Percentiles rank a stretch among this genome's conserved stretches.
Conservation (phyloP, 2,113 vertebrate genomes). For the Sisor rabdophorus region DNA sequence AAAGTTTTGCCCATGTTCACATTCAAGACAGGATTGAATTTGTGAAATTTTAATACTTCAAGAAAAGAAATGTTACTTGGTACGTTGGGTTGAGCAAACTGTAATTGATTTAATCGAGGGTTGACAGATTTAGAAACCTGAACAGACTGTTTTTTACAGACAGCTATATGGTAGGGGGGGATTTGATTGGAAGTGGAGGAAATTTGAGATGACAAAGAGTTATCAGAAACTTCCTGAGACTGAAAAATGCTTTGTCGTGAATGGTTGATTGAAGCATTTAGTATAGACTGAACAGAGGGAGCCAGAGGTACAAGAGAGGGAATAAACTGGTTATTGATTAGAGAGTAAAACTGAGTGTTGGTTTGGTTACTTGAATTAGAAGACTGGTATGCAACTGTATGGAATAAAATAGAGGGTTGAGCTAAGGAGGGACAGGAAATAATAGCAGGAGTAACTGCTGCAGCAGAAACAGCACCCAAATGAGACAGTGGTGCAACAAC, state of each 20-base stretch:
- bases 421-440: not conserved
- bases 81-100: not conserved
- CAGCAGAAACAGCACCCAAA: not conserved
- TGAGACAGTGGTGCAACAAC: not conserved
- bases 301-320: not conserved
- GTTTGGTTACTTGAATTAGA: not conserved
- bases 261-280: not conserved
- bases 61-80: not conserved
- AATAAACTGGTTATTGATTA: not conserved
- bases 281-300: not conserved
- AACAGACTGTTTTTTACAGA: not conserved
- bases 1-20: not conserved
- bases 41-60: not conserved
- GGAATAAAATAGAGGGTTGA: not conserved
- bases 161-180: not conserved
- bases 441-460: not conserved
- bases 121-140: not conserved
- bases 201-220: not conserved
- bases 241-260: not conserved
- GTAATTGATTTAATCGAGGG: not conserved
- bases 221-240: not conserved
- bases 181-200: not conserved
- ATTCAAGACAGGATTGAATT: constrained; percentile 7
- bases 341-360: not conserved
- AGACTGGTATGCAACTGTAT: not conserved